phyloP scores from a whole-genome alignment of 1,140 invertebrate species.

The Lineus longissimus region DNA sequence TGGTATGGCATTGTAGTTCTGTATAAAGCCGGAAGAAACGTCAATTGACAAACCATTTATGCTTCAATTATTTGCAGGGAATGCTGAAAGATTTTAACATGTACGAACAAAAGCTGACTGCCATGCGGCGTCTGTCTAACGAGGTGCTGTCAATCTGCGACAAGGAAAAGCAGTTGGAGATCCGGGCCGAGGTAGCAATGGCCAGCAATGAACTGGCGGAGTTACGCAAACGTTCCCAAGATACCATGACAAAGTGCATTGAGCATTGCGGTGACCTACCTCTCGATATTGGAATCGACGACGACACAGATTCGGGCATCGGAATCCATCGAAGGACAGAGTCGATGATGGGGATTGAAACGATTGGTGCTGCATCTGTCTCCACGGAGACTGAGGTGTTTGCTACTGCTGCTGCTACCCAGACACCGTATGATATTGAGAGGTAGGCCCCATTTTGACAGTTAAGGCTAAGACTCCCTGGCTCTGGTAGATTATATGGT shows the following conservation, averaged over 20 bases:
- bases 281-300: too few species aligned
- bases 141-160: conserved; percentile 65
- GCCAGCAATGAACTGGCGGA: conserved; percentile 72
- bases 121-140: conserved; percentile 64
- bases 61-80: conserved; percentile 18
- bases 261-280: too few species aligned
- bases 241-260: conserved; percentile 49
- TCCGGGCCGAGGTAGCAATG: conserved; percentile 57
- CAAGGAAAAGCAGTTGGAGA: conserved; percentile 57
- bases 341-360: too few species aligned
- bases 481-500: too few species aligned
- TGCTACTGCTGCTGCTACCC: too few species aligned
- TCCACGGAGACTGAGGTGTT: too few species aligned
- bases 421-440: too few species aligned
- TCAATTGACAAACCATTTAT: neutral
- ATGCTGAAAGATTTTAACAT: conserved; percentile 55
- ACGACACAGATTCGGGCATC: too few species aligned
- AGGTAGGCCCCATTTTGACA: too few species aligned
- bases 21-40: neutral
- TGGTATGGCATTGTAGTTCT: neutral
- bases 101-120: conserved; percentile 66
- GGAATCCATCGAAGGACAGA: too few species aligned
- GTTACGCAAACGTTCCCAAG: conserved; percentile 73
- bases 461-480: too few species aligned
- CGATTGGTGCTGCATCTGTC: too few species aligned